These are phyloP conservation scores for Tenualosa ilisha DNA, from an alignment of 2,797 vertebrate species.

Conservation along the genomic window DNA sequence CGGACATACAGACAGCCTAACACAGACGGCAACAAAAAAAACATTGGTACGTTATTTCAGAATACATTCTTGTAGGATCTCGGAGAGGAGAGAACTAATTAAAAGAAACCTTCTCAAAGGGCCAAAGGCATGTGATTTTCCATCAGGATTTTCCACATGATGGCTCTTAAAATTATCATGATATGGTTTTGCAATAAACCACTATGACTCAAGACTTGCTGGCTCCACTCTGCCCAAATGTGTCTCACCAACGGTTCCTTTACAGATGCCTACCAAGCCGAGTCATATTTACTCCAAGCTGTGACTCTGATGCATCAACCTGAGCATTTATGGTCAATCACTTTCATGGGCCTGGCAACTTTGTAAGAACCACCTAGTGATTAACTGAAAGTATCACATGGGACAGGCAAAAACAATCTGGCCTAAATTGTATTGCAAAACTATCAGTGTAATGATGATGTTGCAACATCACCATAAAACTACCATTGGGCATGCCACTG, in stretches of 20 bases:
- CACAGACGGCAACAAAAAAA: not conserved
- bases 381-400: not conserved
- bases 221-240: not conserved
- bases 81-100: no score
- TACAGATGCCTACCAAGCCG: not conserved
- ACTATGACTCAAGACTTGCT: not conserved
- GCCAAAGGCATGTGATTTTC: not conserved
- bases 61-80: not conserved
- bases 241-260: not conserved
- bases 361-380: not conserved
- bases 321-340: not conserved
- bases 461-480: not conserved
- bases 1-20: no score
- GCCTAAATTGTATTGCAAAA: not conserved
- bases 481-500: not conserved
- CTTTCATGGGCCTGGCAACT: not conserved
- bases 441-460: not conserved
- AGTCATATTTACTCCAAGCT: not conserved
- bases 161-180: not conserved
- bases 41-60: not conserved
- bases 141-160: not conserved
- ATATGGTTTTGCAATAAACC: slow-evolving; percentile 12
- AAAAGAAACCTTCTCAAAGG: no score
- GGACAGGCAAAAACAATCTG: not conserved
- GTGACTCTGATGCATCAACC: not conserved